Evolutionary conservation across 2,888 invertebrate species (phyloP).

Genomic region (Lasioglossum morio): DNA sequence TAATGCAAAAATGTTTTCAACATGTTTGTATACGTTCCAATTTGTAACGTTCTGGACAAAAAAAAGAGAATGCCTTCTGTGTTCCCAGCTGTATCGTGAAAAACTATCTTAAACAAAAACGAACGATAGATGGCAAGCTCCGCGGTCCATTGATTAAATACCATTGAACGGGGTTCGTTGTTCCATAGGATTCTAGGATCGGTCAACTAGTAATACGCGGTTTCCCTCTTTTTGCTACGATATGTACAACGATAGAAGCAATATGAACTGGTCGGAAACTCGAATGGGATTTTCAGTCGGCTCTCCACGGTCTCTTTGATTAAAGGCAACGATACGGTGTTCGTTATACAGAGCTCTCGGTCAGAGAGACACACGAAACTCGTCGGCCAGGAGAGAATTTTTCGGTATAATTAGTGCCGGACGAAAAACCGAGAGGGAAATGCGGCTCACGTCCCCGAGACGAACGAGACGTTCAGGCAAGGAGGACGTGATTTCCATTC

Average conservation of each 20-base stretch:
- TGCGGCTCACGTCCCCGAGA: slow-evolving; percentile 61
- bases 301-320: slow-evolving; percentile 32
- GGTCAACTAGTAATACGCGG: background rate
- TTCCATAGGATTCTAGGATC: background rate
- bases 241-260: background rate
- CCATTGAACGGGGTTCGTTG: background rate
- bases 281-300: slow-evolving; percentile 27
- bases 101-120: background rate
- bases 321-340: slow-evolving; percentile 43
- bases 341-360: slow-evolving; percentile 52
- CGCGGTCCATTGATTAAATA: background rate
- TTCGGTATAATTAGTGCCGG: slow-evolving; percentile 63
- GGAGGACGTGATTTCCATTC: slow-evolving; percentile 65
- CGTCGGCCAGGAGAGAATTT: slow-evolving; percentile 49
- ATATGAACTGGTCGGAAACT: slow-evolving; percentile 5
- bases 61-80: background rate
- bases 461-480: slow-evolving; percentile 46
- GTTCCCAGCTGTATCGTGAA: background rate
- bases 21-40: background rate
- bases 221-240: background rate
- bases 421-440: slow-evolving; percentile 49
- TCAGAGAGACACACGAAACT: slow-evolving; percentile 58
- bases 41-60: background rate
- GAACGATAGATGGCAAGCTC: background rate
- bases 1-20: no score